Base-by-base conservation (phyloP, 2,888 invertebrate genomes). In the Phengaris arion region DNA sequence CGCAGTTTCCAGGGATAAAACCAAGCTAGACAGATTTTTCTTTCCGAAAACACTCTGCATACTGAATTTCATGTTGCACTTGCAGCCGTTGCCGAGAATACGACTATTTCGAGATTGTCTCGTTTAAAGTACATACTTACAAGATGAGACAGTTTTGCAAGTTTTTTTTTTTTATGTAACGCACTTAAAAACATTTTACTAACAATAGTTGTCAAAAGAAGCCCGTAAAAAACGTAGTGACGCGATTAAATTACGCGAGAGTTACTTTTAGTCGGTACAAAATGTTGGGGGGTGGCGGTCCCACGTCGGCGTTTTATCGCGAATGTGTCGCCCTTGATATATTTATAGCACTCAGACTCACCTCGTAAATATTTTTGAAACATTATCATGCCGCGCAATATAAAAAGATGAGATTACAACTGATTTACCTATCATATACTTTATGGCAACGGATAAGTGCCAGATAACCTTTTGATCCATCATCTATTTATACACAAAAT, bases 301-400 rank as follows among this genome's bases (percentile, higher is more conserved):
- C 85, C 83, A 82, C 86, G 88, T 87, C 89, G 87, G 85, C 84
- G 83, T 83, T 89, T 91, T 91, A 91, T 91, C 90, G 87, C 86
- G 84, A 85, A 89, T 88, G 85, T 90, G 92, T 89, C 90, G 87
- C 85, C 75, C 77, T 84, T 72, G 83, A 81, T 86, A 84, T 88
- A 90, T 91, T 90, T 89, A 89, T 86, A 83, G 85, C 84, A 83
- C 80, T 84, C 84, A 85, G 85, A 86, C 88, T 89, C 87, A 88
- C 89, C 88, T 83, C 81, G 84, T 82, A 82, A 84, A 83, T 83
- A 82, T 85, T 89, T 88, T 83, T 68, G 85, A 86, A 87, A 90
- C 89, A 88, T 87, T 87, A 89, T 86, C 87, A 84, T 84, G 81
- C 80, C 78, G 68, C 73, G 77, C 59, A 74, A 52, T 75, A 75